Evolutionary conservation across 1,140 invertebrate genomes (phyloP), one percentile per base, ranked within the genome.

Genomic region (Zophobas morio): DNA sequence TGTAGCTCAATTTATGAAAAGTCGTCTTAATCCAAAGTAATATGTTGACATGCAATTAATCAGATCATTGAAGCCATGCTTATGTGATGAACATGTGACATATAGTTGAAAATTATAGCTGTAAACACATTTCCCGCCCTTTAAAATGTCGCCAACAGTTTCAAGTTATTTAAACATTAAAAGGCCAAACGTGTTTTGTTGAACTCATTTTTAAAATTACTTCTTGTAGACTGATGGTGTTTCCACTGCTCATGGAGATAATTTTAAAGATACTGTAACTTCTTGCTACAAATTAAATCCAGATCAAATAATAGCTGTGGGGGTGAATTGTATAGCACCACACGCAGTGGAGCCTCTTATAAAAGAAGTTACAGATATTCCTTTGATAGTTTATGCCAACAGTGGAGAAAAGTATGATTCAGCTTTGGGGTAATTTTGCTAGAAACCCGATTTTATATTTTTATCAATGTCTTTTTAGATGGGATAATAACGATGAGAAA

Each of bases 351-450:
- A 83, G 1, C 76, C 85, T 34, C 84, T 92, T 2, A 81, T 92
- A 33, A 78, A 78, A 49, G 79, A 82, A n/a, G 81, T 88, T 35
- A 75, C 81, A 49, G 75, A 70, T 36, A 87, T 91, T 74, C 89
- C 89, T 4, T 84, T 93, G 20, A 87, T 94, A 75, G 90, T 90
- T 3, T 94, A 94, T 86, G 92, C 93, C n/a, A 94, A 94, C 84
- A 91, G 89, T 81, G 92, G 91, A 70, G 91, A 93, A 81, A 85
- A 84, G 72, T 92, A 88, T 74, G 87, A 89, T 77, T 87, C 86
- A 76, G 80, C 83, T 37, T 86, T 90, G 82, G 90, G 90, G 88
- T 88, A 85, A 81, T 47, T 72, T 46, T 8, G 49, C 2, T 6
- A 51, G 3, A n/a, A 51, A 51, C 6, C 6, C 6, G 6, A 3